These are phyloP conservation scores for Tetramorium simillimum DNA, from an alignment of 1,140 invertebrate genomes.

Conservation along the genomic window DNA sequence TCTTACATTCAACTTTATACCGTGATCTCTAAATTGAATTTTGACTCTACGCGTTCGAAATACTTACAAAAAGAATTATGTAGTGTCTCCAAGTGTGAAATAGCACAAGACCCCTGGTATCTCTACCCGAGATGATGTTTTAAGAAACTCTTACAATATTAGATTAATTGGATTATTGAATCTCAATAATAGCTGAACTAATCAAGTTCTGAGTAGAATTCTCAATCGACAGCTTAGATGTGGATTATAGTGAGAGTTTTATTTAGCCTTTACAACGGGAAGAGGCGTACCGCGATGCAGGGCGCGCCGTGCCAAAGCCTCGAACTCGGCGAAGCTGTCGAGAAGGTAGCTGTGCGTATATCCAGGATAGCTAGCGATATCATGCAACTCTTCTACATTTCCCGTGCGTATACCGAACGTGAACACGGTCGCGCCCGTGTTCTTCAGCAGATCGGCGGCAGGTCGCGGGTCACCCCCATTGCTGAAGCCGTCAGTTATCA, in stretches of 20 bases:
- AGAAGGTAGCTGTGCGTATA: slow-evolving; percentile 89
- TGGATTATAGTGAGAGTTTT: no score
- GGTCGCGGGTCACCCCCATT: slow-evolving; percentile 90
- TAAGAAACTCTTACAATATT: no score
- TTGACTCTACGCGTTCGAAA: background rate
- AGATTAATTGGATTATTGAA: no score
- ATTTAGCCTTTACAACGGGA: background rate
- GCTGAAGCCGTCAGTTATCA: slow-evolving; percentile 91
- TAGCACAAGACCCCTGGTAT: no score
- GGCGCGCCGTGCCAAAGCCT: slow-evolving; percentile 89
- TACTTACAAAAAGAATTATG: no score
- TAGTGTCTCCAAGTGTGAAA: no score
- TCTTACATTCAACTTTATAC: background rate
- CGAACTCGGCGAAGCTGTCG: slow-evolving; percentile 91
- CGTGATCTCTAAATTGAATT: background rate
- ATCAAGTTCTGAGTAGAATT: no score
- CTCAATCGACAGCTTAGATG: no score
- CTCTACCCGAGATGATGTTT: no score
- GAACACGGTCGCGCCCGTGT: slow-evolving; percentile 87
- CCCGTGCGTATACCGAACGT: slow-evolving; percentile 90
- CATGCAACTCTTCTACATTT: slow-evolving; percentile 88
- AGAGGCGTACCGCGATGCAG: slow-evolving; percentile 88
- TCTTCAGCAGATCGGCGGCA: slow-evolving; percentile 86
- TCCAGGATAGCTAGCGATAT: slow-evolving; percentile 89
- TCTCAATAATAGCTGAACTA: no score